These are phyloP conservation scores for Dufourea novaeangliae DNA, from an alignment of 1,140 invertebrate species.

Conservation along the genomic window DNA sequence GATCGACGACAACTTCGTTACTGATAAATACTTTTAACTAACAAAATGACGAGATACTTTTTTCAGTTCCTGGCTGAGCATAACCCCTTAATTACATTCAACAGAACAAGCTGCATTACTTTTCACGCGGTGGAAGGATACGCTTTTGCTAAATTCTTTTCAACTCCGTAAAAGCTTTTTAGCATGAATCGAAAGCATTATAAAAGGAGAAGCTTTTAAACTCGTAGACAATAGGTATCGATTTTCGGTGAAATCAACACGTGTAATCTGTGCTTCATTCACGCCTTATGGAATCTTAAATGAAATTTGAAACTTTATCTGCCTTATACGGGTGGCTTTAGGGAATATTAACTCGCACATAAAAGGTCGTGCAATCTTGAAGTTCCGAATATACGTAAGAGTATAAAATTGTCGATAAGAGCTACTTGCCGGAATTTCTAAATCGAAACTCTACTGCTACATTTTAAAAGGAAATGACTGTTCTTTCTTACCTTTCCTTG, in stretches of 20 bases:
- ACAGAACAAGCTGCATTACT: neutral
- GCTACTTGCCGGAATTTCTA: no score
- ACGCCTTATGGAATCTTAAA: conserved; percentile 3
- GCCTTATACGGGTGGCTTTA: neutral
- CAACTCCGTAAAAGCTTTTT: neutral
- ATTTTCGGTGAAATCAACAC: conserved; percentile 9
- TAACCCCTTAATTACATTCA: neutral
- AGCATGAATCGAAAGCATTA: neutral
- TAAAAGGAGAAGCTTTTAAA: neutral
- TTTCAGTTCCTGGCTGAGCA: no score
- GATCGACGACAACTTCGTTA: no score
- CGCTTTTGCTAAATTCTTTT: neutral
- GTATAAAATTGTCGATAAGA: neutral
- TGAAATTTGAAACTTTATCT: conserved; percentile 6
- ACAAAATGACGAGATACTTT: no score
- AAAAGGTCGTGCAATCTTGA: neutral
- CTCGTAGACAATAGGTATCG: neutral
- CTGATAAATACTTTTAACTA: no score
- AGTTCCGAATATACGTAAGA: neutral
- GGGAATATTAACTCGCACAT: neutral
- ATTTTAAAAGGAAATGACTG: no score
- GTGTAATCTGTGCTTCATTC: neutral
- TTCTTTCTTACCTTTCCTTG: no score
- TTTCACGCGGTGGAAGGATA: neutral
- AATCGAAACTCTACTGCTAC: neutral